Evolutionary conservation across 2,797 vertebrate species (phyloP).

Genomic region (Betta splendens): DNA sequence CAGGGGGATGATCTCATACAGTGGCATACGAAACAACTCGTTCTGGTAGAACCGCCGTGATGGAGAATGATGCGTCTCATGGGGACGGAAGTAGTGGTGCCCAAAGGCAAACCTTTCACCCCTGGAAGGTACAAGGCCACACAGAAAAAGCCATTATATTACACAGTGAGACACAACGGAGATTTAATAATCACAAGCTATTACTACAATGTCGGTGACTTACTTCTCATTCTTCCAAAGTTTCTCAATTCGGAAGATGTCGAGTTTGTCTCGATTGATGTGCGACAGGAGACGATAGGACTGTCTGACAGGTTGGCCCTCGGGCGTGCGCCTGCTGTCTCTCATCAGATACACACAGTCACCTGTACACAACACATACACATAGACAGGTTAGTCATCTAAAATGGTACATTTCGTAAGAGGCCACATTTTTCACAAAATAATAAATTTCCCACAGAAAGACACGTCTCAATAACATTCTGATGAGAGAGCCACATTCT

Average conservation of each 20-base stretch:
- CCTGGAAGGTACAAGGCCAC: constrained; percentile 67
- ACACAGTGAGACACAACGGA: background rate
- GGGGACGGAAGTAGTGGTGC: constrained; percentile 98
- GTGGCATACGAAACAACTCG: constrained; percentile 94
- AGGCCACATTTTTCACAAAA: no score
- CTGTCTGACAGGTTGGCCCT: constrained; percentile 95
- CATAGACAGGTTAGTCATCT: constrained; percentile 22
- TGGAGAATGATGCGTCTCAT: constrained; percentile 93
- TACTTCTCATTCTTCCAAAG: constrained; percentile 98
- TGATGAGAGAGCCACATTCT: no score
- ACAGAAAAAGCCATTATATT: constrained; percentile 1
- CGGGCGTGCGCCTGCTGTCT: constrained; percentile 93
- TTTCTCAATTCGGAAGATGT: constrained; percentile 99
- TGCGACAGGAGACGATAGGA: constrained; percentile 95
- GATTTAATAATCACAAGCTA: background rate
- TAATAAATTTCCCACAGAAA: no score
- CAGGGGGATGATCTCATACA: constrained; percentile 97
- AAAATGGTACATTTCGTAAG: no score
- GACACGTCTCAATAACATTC: no score
- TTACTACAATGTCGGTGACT: constrained; percentile 35
- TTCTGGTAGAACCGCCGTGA: constrained; percentile 93
- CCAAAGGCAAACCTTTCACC: constrained; percentile 98
- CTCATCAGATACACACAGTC: constrained; percentile 99
- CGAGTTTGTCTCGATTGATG: constrained; percentile 95
- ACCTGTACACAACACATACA: constrained; percentile 77